Percentiles rank a stretch among this genome's conserved stretches.
phyloP scores from a whole-genome alignment of 2,888 invertebrate species.

The Omphaloscelis lunosa region DNA sequence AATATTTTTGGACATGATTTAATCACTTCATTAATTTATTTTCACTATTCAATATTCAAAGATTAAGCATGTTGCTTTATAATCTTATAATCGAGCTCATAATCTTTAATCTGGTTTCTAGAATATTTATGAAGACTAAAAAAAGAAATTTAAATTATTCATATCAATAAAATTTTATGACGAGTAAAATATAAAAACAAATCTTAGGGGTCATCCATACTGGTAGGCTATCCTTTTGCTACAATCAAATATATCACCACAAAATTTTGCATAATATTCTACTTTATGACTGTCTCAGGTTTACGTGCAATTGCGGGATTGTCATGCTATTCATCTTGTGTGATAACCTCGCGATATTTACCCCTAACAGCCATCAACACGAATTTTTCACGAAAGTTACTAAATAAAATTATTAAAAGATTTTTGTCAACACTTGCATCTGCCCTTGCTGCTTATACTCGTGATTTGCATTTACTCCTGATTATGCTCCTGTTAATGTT shows the following conservation, averaged over 20 bases:
- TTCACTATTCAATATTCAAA: slow-evolving; percentile 9
- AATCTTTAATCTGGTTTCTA: not conserved
- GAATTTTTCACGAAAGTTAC: not conserved
- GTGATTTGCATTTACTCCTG: not conserved
- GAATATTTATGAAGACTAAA: slow-evolving; percentile 19
- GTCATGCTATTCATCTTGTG: not conserved
- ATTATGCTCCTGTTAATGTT: not conserved
- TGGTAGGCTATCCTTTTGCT: not conserved
- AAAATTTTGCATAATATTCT: too few relatives aligned
- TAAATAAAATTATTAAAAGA: not conserved
- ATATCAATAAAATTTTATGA: slow-evolving; percentile 1
- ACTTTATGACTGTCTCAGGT: not conserved
- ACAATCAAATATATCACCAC: not conserved
- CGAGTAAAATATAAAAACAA: not conserved
- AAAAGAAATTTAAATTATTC: slow-evolving; percentile 10
- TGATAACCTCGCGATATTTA: not conserved
- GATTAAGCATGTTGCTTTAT: slow-evolving; percentile 1
- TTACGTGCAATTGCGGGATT: not conserved
- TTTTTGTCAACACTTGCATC: not conserved
- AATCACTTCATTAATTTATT: slow-evolving; percentile 12
- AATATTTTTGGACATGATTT: not conserved
- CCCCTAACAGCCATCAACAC: too few relatives aligned
- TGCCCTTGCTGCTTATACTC: not conserved
- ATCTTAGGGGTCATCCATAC: not conserved
- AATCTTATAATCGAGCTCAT: not conserved